Evolutionary conservation across 2,113 vertebrate species (phyloP).

Genomic region (Atrichornis clamosus): DNA sequence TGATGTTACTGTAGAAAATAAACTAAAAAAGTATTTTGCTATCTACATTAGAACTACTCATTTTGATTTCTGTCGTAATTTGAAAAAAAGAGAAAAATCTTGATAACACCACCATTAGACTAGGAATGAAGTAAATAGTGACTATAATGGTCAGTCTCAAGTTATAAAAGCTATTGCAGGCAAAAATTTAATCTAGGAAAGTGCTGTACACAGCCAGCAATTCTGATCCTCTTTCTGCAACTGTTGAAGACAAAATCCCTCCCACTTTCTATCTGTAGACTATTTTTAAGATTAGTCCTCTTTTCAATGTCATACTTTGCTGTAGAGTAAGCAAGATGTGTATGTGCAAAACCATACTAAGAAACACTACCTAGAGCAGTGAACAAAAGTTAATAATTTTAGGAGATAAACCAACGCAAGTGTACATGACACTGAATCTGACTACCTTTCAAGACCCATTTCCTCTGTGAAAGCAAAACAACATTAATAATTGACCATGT

Average conservation of each 20-base stretch:
- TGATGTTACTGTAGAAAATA: background rate
- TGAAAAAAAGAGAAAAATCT: background rate
- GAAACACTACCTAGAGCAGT: background rate
- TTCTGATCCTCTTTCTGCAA: background rate
- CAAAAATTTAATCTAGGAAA: constrained; percentile 18
- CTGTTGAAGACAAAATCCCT: background rate
- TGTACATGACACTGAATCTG: background rate
- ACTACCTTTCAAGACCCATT: background rate
- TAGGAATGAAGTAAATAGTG: background rate
- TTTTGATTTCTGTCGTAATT: background rate
- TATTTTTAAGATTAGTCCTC: background rate
- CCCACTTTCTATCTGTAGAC: background rate
- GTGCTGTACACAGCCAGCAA: background rate
- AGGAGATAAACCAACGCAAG: background rate
- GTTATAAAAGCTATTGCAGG: background rate
- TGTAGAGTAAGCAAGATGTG: background rate
- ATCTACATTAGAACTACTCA: background rate
- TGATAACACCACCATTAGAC: background rate
- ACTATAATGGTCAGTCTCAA: background rate
- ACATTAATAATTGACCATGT: background rate
- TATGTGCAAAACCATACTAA: background rate
- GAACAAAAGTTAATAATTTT: background rate
- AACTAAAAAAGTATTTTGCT: background rate
- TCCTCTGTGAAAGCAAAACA: background rate
- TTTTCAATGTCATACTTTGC: background rate